Conservation (phyloP, 2,113 vertebrate species). For the Microcebus ravelobensis region DNA sequence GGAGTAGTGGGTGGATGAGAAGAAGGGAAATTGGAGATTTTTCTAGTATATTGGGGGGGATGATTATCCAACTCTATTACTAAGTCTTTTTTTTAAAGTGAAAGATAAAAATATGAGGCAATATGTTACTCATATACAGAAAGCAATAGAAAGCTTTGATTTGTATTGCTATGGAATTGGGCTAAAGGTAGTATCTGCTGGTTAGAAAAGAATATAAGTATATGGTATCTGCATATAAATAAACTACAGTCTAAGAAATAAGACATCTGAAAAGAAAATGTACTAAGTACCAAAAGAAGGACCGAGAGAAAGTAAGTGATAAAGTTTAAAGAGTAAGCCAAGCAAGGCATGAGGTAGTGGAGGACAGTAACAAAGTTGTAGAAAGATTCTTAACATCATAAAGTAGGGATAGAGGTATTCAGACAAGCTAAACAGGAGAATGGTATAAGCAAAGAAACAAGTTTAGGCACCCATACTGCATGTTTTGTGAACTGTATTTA, state of each 20-base stretch:
- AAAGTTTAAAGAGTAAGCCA: neutral
- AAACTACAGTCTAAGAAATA: neutral
- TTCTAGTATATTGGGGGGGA: neutral
- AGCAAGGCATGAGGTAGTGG: neutral
- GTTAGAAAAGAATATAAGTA: neutral
- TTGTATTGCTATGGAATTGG: neutral
- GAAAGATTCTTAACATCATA: neutral
- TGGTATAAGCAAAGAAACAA: neutral
- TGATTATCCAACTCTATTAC: neutral
- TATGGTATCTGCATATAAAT: neutral
- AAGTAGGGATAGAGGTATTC: neutral
- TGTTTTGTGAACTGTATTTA: neutral
- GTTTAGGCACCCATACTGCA: neutral
- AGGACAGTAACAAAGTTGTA: neutral
- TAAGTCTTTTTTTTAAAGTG: neutral
- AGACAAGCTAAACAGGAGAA: neutral
- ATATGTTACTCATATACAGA: neutral
- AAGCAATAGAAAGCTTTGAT: neutral
- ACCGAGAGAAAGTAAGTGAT: neutral
- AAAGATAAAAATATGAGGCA: neutral
- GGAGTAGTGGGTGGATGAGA: neutral
- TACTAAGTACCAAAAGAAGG: neutral
- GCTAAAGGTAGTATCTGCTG: neutral
- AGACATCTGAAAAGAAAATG: neutral
- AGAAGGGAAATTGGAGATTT: neutral